Evolutionary conservation across 2,888 invertebrate species (phyloP).

Genomic region (Schrankia costaestrigalis): DNA sequence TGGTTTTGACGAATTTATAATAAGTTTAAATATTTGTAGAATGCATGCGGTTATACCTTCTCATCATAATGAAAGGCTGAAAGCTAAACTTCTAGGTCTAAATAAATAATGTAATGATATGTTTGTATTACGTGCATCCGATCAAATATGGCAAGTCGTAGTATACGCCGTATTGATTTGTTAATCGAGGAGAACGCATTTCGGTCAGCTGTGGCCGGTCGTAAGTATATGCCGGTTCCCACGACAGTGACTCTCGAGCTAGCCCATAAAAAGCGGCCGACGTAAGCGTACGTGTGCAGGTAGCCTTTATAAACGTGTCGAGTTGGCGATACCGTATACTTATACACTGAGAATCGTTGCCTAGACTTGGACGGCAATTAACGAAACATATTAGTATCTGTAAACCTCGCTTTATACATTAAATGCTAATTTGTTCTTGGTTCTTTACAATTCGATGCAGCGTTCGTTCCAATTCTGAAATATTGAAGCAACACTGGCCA

Average conservation of each 20-base stretch:
- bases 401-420: conserved; percentile 37
- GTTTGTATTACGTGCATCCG: conserved; percentile 46
- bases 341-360: conserved; percentile 38
- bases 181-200: conserved; percentile 79
- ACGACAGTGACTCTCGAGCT: conserved; percentile 74
- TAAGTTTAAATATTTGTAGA: conserved; percentile 50
- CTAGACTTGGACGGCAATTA: conserved; percentile 46
- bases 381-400: conserved; percentile 40
- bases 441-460: conserved; percentile 25
- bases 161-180: conserved; percentile 72
- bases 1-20: conserved; percentile 69
- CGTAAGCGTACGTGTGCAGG: conserved; percentile 74
- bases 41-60: conserved; percentile 54
- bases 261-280: conserved; percentile 75
- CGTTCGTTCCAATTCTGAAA: conserved; percentile 30
- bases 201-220: conserved; percentile 75
- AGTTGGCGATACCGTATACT: conserved; percentile 56
- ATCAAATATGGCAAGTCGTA: conserved; percentile 63
- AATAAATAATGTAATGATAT: too few species aligned
- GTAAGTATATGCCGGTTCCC: conserved; percentile 79
- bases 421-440: conserved; percentile 30
- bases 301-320: conserved; percentile 69
- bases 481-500: conserved; percentile 25
- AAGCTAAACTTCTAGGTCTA: conserved; percentile 30
- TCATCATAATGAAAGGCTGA: conserved; percentile 20